phyloP scores from a whole-genome alignment of 2,113 vertebrate genomes.

The Charina bottae region DNA sequence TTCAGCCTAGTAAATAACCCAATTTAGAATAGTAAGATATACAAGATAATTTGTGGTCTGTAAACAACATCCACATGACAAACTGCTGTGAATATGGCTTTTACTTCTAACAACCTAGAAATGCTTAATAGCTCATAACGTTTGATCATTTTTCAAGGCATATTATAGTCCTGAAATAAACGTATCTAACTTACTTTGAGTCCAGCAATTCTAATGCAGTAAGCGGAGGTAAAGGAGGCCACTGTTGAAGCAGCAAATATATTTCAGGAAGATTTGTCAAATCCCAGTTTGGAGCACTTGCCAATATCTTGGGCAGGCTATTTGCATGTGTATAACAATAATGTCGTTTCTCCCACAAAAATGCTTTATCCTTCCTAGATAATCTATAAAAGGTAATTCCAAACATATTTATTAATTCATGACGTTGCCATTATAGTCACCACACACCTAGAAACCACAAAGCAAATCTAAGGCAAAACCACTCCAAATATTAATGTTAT shows the following conservation, averaged over 20 bases:
- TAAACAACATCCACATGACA: not conserved
- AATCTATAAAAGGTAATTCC: conserved; percentile 76
- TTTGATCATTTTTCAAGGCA: not conserved
- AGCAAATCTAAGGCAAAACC: not conserved
- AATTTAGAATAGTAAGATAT: not conserved
- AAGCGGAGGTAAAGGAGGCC: conserved; percentile 86
- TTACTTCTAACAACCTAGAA: not conserved
- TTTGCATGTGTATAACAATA: conserved; percentile 80
- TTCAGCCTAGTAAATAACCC: not conserved
- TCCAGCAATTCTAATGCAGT: conserved; percentile 92
- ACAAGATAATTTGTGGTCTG: not conserved
- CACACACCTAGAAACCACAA: not conserved
- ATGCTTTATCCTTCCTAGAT: conserved; percentile 86
- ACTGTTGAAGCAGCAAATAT: conserved; percentile 86
- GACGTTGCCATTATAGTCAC: not conserved
- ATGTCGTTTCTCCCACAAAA: conserved; percentile 91
- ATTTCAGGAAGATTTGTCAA: conserved; percentile 89
- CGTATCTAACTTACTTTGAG: conserved; percentile 76
- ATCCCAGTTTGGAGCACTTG: conserved; percentile 92
- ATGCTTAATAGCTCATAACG: not conserved
- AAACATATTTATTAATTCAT: conserved; percentile 37
- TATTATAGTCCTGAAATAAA: not conserved
- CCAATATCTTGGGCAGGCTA: conserved; percentile 91
- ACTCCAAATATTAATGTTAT: not conserved
- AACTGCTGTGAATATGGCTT: not conserved